Conservation (phyloP, 2,113 vertebrate genomes). For the Tamias sibiricus region DNA sequence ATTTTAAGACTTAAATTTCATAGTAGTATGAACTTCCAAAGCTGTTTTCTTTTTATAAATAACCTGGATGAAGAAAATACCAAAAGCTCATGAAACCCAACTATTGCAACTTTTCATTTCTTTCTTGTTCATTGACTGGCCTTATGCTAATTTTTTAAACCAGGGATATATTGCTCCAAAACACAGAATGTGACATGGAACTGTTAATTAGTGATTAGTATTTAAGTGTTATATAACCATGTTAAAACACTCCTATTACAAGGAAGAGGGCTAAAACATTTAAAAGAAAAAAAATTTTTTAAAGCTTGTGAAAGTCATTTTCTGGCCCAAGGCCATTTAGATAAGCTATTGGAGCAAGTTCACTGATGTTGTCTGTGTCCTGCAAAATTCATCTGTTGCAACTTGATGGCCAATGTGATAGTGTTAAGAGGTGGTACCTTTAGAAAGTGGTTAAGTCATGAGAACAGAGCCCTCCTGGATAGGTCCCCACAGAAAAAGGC, state of each 20-base stretch:
- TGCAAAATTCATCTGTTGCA: neutral
- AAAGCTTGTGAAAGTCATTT: neutral
- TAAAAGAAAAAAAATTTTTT: neutral
- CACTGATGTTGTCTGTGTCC: neutral
- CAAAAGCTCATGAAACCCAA: conserved; percentile 36
- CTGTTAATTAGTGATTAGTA: neutral
- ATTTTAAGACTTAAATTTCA: conserved; percentile 58
- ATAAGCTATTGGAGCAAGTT: neutral
- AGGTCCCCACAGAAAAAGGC: neutral
- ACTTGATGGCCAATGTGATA: neutral
- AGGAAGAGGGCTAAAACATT: neutral
- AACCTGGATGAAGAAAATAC: conserved; percentile 46
- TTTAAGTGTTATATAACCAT: neutral
- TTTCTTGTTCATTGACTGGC: conserved; percentile 25
- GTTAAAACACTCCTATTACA: neutral
- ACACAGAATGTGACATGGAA: conserved; percentile 10
- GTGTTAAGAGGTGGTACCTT: neutral
- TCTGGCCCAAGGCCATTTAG: neutral
- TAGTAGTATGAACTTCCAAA: conserved; percentile 36
- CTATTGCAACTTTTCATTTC: conserved; percentile 9
- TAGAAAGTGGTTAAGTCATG: neutral
- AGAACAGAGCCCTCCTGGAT: neutral
- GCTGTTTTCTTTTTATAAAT: conserved; percentile 40
- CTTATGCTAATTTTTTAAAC: neutral
- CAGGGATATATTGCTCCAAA: neutral